Evolutionary conservation across 2,888 invertebrate genomes (phyloP).

Genomic region (Pimpla rufipes): DNA sequence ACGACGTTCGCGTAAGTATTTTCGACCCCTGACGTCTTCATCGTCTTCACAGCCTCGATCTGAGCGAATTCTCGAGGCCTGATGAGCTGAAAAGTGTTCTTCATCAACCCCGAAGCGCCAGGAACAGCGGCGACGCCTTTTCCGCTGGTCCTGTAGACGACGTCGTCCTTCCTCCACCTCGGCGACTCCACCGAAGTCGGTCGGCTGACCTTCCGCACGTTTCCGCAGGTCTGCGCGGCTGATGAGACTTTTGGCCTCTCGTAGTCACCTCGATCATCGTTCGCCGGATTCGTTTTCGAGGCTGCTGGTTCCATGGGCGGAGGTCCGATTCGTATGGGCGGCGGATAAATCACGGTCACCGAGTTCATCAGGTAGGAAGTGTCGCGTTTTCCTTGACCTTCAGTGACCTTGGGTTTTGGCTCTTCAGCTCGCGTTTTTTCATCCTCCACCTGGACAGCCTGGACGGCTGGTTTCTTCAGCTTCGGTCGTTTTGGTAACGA

Average conservation of each 20-base stretch:
- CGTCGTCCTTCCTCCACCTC: constrained; percentile 75
- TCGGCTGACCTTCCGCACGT: constrained; percentile 84
- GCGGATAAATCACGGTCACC: constrained; percentile 62
- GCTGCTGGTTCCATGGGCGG: constrained; percentile 24
- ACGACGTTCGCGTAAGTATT: constrained; percentile 86
- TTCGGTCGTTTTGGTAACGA: constrained; percentile 89
- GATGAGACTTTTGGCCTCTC: constrained; percentile 86
- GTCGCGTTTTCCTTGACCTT: constrained; percentile 16
- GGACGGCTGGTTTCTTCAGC: constrained; percentile 75
- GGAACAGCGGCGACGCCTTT: constrained; percentile 63
- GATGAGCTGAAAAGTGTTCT: constrained; percentile 86
- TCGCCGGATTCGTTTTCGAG: constrained; percentile 2
- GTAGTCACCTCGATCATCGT: constrained; percentile 69
- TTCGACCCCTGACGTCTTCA: constrained; percentile 73
- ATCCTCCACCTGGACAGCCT: constrained; percentile 47
- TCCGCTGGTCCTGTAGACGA: constrained; percentile 76
- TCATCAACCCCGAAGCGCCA: constrained; percentile 74
- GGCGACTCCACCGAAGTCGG: constrained; percentile 53
- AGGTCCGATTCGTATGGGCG: constrained; percentile 64
- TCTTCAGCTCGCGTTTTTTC: constrained; percentile 36
- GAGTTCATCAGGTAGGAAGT: constrained; percentile 43
- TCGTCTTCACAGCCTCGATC: constrained; percentile 84
- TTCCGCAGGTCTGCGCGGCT: constrained; percentile 87
- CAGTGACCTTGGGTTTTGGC: background rate
- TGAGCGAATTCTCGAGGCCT: constrained; percentile 87